These are phyloP conservation scores for Cotesia chilonis DNA, from an alignment of 1,140 invertebrate genomes.

Conservation along the genomic window DNA sequence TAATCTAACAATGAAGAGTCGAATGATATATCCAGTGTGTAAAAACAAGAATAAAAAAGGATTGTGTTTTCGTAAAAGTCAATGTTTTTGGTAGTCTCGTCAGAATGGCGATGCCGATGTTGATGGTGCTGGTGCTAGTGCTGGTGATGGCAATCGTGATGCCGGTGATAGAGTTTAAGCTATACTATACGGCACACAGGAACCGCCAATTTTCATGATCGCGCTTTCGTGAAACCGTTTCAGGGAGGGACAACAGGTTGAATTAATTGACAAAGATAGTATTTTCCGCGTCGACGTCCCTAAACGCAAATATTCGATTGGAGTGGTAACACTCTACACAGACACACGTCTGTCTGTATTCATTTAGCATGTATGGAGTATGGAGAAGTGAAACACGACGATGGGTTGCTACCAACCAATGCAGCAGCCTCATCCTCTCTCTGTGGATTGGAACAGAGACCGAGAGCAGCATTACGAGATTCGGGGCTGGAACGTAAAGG, in stretches of 20 bases:
- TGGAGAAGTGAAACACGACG: background rate
- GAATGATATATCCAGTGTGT: constrained; percentile 6
- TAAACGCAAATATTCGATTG: constrained; percentile 62
- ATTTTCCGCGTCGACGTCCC: constrained; percentile 60
- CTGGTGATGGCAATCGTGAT: background rate
- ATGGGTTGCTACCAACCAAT: constrained; percentile 2
- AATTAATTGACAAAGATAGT: constrained; percentile 66
- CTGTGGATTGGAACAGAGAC: too few species aligned
- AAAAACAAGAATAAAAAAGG: background rate
- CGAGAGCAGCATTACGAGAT: constrained; percentile 18
- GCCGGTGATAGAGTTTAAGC: too few species aligned
- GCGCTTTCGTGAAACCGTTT: constrained; percentile 38
- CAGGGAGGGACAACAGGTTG: constrained; percentile 58
- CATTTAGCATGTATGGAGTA: constrained; percentile 4
- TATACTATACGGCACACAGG: background rate
- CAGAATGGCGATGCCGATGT: background rate
- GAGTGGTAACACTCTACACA: constrained; percentile 9
- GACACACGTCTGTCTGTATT: background rate
- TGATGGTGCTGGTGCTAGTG: background rate
- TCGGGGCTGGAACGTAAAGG: constrained; percentile 42
- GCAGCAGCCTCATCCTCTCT: background rate
- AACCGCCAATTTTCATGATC: constrained; percentile 31
- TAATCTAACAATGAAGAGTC: constrained; percentile 3
- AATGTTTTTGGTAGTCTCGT: constrained; percentile 47
- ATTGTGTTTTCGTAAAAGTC: constrained; percentile 43